A percentile compares a stretch with the other conserved stretches of the same genome.
Evolutionary conservation across 2,113 vertebrate genomes (phyloP).

Genomic region (Bambusicola thoracicus): DNA sequence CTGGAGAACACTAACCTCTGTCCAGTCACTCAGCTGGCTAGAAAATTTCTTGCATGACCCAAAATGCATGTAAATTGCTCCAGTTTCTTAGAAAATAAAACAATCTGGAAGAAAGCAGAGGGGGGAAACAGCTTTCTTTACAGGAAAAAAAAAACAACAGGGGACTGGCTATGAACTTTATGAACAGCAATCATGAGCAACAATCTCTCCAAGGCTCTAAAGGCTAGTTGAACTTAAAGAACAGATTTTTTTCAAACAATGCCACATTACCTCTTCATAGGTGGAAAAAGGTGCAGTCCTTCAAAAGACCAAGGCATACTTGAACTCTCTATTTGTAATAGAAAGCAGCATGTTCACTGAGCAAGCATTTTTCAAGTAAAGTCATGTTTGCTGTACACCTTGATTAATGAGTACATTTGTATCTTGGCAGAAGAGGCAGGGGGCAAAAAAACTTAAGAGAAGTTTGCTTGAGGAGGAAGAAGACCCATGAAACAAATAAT

Average conservation of each 20-base stretch:
- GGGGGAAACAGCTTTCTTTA: neutral
- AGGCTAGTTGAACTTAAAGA: slow-evolving; percentile 1
- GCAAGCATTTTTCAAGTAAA: slow-evolving; percentile 52
- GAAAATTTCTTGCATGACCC: slow-evolving; percentile 3
- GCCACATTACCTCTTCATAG: neutral
- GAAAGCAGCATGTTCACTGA: neutral
- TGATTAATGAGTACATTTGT: slow-evolving; percentile 46
- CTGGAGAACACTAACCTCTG: neutral
- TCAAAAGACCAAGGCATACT: neutral
- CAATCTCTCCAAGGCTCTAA: slow-evolving; percentile 19
- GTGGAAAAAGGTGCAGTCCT: neutral
- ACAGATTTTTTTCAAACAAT: slow-evolving; percentile 9
- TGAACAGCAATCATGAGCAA: slow-evolving; percentile 17
- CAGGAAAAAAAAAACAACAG: neutral
- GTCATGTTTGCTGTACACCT: neutral
- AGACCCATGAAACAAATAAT: slow-evolving; percentile 12
- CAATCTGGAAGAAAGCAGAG: neutral
- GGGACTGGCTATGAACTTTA: slow-evolving; percentile 13
- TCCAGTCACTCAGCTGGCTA: neutral
- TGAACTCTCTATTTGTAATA: slow-evolving; percentile 16
- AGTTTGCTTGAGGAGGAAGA: neutral
- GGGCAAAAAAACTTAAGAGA: neutral
- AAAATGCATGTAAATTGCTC: slow-evolving; percentile 32
- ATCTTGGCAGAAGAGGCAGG: neutral
- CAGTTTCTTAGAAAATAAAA: slow-evolving; percentile 23